phyloP scores from a whole-genome alignment of 2,113 vertebrate genomes.

The Atrichornis clamosus region DNA sequence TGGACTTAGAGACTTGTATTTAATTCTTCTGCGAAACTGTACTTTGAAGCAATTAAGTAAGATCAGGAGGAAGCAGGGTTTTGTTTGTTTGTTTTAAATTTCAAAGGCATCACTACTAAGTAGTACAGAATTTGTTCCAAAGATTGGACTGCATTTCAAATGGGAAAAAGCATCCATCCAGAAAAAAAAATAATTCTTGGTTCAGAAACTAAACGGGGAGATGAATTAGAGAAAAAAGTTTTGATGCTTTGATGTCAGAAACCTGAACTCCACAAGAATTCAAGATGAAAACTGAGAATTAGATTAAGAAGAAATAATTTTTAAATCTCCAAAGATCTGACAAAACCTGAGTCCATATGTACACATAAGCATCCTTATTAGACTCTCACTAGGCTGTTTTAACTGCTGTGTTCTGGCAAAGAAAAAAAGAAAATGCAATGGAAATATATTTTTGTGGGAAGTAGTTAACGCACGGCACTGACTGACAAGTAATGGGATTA shows the following conservation, averaged over 20 bases:
- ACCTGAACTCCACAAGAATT: not conserved
- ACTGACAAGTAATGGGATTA: not conserved
- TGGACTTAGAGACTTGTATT: not conserved
- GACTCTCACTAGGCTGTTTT: not conserved
- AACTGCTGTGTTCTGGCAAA: not conserved
- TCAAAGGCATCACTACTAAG: not conserved
- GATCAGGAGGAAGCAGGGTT: not conserved
- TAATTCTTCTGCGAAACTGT: not conserved
- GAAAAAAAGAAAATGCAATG: not conserved
- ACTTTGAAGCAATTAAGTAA: not conserved
- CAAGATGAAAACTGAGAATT: not conserved
- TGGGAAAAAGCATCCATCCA: not conserved
- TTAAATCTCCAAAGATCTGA: not conserved
- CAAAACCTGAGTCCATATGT: not conserved
- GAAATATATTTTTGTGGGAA: not conserved
- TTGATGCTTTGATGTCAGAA: not conserved
- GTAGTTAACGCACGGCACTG: not conserved
- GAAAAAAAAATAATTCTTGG: not conserved
- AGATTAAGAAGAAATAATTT: not conserved
- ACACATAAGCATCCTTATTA: not conserved
- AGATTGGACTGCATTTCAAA: not conserved
- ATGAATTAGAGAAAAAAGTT: not conserved
- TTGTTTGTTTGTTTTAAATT: not conserved
- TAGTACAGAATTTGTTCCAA: not conserved
- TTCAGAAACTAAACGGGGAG: not conserved